These are phyloP conservation scores for Hypsopygia costalis DNA, from an alignment of 2,888 invertebrate genomes.

Conservation along the genomic window DNA sequence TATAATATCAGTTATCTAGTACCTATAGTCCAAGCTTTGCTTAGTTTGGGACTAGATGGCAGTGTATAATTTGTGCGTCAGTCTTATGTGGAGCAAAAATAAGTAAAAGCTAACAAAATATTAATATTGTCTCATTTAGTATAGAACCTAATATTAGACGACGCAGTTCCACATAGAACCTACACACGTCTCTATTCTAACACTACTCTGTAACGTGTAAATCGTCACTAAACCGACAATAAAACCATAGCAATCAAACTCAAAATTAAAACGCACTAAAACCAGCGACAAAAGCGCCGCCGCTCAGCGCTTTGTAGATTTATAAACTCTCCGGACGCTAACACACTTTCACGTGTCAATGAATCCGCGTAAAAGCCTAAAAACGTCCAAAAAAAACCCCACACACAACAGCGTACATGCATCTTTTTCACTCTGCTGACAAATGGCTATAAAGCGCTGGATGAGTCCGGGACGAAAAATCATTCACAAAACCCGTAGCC, in stretches of 20 bases:
- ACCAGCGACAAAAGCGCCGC: constrained; percentile 35
- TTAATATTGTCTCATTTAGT: too few species aligned
- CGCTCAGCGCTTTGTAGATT: constrained; percentile 50
- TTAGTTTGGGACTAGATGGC: too few species aligned
- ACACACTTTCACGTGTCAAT: constrained; percentile 80
- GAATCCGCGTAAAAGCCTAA: constrained; percentile 76
- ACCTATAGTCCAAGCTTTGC: too few species aligned
- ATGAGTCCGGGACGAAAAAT: constrained; percentile 67
- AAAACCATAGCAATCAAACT: constrained; percentile 17
- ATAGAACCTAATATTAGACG: too few species aligned
- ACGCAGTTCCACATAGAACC: too few species aligned
- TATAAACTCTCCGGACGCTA: constrained; percentile 71
- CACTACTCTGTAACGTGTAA: constrained; percentile 10
- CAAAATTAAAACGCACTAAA: constrained; percentile 42
- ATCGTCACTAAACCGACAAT: constrained; percentile 15
- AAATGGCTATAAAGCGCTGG: constrained; percentile 74
- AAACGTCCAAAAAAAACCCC: constrained; percentile 61
- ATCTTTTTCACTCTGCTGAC: constrained; percentile 75
- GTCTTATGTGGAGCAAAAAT: too few species aligned
- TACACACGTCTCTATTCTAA: constrained; percentile 6
- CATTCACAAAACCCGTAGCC: constrained; percentile 71
- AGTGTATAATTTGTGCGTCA: too few species aligned
- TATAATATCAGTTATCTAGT: too few species aligned
- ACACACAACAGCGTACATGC: constrained; percentile 56
- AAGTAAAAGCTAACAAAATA: too few species aligned